Base-by-base conservation (phyloP, 2,888 invertebrate genomes). In the Eilema griseolum region DNA sequence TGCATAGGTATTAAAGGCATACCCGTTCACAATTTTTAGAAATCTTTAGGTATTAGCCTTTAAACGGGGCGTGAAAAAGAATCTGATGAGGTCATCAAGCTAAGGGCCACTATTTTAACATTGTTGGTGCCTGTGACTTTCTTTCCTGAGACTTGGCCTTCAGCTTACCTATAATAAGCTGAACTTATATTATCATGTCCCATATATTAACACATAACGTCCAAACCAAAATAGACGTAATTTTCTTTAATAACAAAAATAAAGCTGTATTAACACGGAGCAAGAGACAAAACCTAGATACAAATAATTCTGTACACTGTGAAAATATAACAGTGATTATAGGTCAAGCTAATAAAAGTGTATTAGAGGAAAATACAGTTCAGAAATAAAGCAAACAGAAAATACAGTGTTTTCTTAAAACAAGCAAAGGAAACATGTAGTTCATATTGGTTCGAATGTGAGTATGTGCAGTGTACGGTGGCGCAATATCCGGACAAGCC, bases 401-500 rank as follows among this genome's bases (percentile, higher is more conserved):
- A 41, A 57, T 67, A n/a, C 33, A 41, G 26, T 41, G n/a, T 37
- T 61, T 69, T n/a, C 10, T 23, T 66, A 70, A 66, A 66, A 70
- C 70, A 70, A 70, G 65, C 33, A 41, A 56, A 56, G 56, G 70
- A 70, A 69, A 65, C 61, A 41, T 61, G n/a, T 66, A 66, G 46
- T 33, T 66, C 61, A 70, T 70, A 66, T 70, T 62, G 65, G 33
- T 57, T 66, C 23, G 68, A 63, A 31, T 57, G 67, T 69, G 74
- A 71, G 68, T 66, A 31, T 57, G 67, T 69, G 74, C 71, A 78
- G 78, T 72, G 73, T 76, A 76, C 74, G 80, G 71, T 74, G 75
- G 73, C 71, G 85, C 80, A 84, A 84, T 84, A 84, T 84, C 83
- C 85, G 83, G 72, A 76, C 75, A 67, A 82, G 77, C 75, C 76